Evolutionary conservation across 2,888 invertebrate genomes (phyloP), one percentile per base, ranked within the genome.

Genomic region (Actias luna): DNA sequence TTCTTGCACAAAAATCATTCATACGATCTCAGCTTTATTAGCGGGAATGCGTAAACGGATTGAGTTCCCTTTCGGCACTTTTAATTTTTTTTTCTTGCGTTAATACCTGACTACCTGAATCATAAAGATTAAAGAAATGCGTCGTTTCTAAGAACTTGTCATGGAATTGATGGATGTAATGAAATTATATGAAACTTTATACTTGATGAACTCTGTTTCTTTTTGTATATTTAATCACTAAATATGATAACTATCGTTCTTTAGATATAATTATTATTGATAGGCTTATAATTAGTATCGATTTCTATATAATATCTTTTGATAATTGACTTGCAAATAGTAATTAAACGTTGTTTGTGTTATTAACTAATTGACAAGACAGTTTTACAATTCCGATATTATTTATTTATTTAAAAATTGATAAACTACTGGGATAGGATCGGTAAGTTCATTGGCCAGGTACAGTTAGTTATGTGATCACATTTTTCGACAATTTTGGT

Each of bases 91-190:
- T 29, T 29, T 29, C 55, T 16, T 55, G n/a, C 55, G 10, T 55
- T 55, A 29, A 8, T 55, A 55, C 55, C 55, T 55, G 55, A 29
- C 1, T 55, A 55, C 55, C 55, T 55, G 55, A 27, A n/a, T 29
- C 55, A 4, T 29, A 27, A 14, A 16, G 5, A 25, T 52, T 25
- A 0, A 14, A 25, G 50, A 25, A 55, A 55, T 55, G 52, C 52
- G 55, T 29, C n/a, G n/a, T 29, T 55, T 55, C 55, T n/a, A 29
- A 55, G 29, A 55, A 55, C 27, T 55, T 5, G 1, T 29, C 12
- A 16, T 55, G n/a, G 29, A 29, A 29, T 27, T 27, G 27, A 29
- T 55, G n/a, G n/a, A 29, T 55, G 55, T 5, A 29, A 5, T 55
- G n/a, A 29, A 14, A n/a, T 16, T n/a, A 16, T 8, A 29, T 16